Base-by-base conservation (phyloP, 2,797 vertebrate genomes). In the Esox lucius region DNA sequence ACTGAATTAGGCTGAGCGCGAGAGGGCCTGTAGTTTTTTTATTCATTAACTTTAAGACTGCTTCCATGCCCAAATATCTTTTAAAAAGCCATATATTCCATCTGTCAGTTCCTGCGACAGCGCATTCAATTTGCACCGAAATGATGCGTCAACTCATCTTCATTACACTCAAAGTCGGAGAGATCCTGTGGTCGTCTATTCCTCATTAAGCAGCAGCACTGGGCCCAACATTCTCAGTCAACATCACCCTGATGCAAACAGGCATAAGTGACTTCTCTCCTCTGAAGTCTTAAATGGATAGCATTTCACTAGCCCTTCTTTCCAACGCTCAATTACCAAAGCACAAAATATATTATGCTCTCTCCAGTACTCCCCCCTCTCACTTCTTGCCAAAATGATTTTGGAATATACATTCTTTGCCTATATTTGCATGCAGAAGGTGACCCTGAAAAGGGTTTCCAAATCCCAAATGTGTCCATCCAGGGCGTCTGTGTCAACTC, bases 1-100 rank as follows among this genome's bases (percentile, higher is more conserved):
- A 86, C 80, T 75, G 78, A 79, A 82, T 89, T 83, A 89, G 85
- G 80, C 86, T 42, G 79, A 87, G 81, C 81, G 84, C 80, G 84
- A 87, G 84, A 74, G 82, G 81, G 77, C 84, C 81, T 81, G 76
- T 80, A 79, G 77, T 81, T 82, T 86, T 87, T 83, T 90, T 87
- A 88, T 89, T 87, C 67, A 49, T 80, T 71, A 68, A 75, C 71
- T 69, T 75, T 59, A 62, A 86, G 53, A 80, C 66, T 48, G 78
- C 85, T 85, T 88, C 49, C 79, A 86, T 85, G 84, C 64, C 75
- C 68, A 85, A 88, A 87, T 82, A 79, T 77, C 64, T 80, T 70
- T 39, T 53, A 72, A 75, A 81, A 78, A 82, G 75, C 81, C 80
- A 87, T 80, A 78, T 74, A 87, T 89, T 76, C 74, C 78, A 80